Evolutionary conservation across 2,113 vertebrate genomes (phyloP).

Genomic region (Uropsilus gracilis): DNA sequence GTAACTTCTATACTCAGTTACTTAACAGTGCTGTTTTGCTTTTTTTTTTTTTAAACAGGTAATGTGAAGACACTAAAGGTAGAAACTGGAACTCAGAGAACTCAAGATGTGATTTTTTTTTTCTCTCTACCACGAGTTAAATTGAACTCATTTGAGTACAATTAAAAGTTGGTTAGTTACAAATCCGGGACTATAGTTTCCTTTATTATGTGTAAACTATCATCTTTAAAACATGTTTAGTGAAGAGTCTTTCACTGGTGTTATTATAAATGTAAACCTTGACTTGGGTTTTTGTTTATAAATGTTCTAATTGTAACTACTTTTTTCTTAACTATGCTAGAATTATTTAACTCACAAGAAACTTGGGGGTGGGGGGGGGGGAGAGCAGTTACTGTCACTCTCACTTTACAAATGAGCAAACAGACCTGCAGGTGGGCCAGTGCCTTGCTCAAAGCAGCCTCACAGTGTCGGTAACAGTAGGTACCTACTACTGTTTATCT

Average conservation of each 20-base stretch:
- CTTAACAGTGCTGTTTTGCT: constrained; percentile 44
- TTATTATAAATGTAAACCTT: background rate
- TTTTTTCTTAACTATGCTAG: background rate
- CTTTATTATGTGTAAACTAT: constrained; percentile 37
- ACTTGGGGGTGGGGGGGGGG: too few relatives aligned
- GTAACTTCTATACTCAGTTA: background rate
- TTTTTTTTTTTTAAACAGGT: constrained; percentile 77
- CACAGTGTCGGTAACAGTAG: background rate
- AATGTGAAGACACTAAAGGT: constrained; percentile 75
- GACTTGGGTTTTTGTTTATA: background rate
- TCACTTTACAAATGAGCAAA: background rate
- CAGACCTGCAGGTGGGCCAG: background rate
- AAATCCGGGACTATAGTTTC: background rate
- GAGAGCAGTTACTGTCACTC: background rate
- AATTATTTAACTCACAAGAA: background rate
- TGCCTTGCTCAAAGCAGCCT: background rate
- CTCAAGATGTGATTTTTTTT: constrained; percentile 29
- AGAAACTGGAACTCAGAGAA: constrained; percentile 71
- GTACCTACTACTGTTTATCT: background rate
- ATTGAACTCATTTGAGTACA: background rate
- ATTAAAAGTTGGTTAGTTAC: background rate
- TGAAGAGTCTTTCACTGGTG: background rate
- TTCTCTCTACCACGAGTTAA: background rate
- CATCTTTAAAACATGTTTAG: background rate
- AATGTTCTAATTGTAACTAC: background rate